Percentiles rank a stretch among this genome's conserved stretches.
phyloP scores from a whole-genome alignment of 2,113 vertebrate genomes.

The Nothoprocta perdicaria region DNA sequence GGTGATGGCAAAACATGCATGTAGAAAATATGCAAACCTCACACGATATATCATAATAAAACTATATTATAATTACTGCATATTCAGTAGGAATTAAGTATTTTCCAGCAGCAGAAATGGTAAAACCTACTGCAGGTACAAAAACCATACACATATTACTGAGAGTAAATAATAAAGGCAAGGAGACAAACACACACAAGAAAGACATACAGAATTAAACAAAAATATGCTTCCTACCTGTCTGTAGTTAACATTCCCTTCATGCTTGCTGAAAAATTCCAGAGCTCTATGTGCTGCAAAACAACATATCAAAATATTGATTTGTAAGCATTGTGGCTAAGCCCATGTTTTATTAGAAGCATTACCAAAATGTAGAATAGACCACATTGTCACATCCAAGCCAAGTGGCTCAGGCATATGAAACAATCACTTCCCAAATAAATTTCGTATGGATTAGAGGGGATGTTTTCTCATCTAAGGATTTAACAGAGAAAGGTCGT shows the following conservation, averaged over 20 bases:
- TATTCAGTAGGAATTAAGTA: background rate
- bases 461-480: background rate
- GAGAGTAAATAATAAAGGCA: background rate
- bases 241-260: slow-evolving; percentile 74
- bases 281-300: slow-evolving; percentile 81
- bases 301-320: slow-evolving; percentile 18
- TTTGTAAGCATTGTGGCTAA: background rate
- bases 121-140: background rate
- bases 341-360: background rate
- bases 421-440: background rate
- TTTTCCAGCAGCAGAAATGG: background rate
- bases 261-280: slow-evolving; percentile 74
- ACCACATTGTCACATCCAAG: fast-evolving
- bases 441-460: fast-evolving
- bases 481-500: background rate
- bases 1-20: background rate
- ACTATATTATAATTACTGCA: background rate
- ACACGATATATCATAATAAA: background rate
- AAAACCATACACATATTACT: background rate
- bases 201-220: background rate
- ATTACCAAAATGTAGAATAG: background rate
- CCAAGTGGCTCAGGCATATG: fast-evolving
- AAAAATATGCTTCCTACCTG: slow-evolving; percentile 67
- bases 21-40: background rate
- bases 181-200: background rate